Base-by-base conservation (phyloP, 2,797 vertebrate species). In the Chiroxiphia lanceolata region DNA sequence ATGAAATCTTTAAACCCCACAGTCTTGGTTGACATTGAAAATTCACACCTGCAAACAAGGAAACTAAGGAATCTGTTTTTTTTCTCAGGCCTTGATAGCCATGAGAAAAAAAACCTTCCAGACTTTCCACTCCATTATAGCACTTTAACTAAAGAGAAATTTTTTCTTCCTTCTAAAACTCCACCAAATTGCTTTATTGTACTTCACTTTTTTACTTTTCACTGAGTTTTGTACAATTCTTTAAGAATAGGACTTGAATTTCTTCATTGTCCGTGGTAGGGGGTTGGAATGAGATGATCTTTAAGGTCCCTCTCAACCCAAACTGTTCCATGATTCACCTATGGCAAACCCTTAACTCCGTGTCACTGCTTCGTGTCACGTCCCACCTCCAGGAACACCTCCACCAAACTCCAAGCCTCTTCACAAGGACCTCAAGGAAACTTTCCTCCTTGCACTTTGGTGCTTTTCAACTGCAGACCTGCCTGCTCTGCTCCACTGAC, bases 321-420 rank as follows among this genome's bases (percentile, higher is more conserved):
- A 54, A 33, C 34, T 42, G 15, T n/a, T 9, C 31, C 27, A 16
- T 40, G 34, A 15, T 7, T 57, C 26, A n/a, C 3, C 17, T 13
- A 0, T 19, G 38, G 25, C 72, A 45, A 59, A 6, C 33, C 40
- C 48, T 82, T 14, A 45, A 21, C 36, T 53, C 21, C 0, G 13
- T n/a, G 56, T 18, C 36, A 14, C 25, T 6, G 4, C 38, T 40
- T n/a, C 34, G 47, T 29, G 3, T 44, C 8, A 0, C 1, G 8
- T 65, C 63, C 83, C 50, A 63, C 10, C 18, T n/a, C 22, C 71
- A 63, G 45, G 3, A 65, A 26, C 26, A 54, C 11, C 44, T 63
- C 50, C 21, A 13, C 26, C 64, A 79, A 64, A 69, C 29, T 19
- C 51, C 65, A 51, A 51, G 16, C 16, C 27, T 31, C 50, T 25